A percentile compares a stretch with the other conserved stretches of the same genome.
Conservation (phyloP, 1,140 invertebrate species). For the Procambarus virginalis region DNA sequence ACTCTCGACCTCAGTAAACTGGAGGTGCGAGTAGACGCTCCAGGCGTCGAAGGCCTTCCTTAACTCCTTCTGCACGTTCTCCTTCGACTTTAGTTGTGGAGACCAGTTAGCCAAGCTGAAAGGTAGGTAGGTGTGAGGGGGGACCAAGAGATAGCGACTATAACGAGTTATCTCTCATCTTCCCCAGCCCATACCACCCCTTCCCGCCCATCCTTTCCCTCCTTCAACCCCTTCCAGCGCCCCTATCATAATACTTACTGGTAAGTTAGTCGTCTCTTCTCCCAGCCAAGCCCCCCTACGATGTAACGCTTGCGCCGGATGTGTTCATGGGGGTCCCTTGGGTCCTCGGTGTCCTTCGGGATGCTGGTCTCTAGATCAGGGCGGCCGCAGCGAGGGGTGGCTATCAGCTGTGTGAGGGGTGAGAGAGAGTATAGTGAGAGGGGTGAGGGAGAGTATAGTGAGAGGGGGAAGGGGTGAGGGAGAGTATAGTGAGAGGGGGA, state of each 20-base stretch:
- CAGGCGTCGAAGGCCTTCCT: slow-evolving; percentile 79
- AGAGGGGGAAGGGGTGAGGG: no score
- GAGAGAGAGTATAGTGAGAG: not conserved
- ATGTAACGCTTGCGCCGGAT: slow-evolving; percentile 86
- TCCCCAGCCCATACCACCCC: no score
- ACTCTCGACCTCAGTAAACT: slow-evolving; percentile 75
- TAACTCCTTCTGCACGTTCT: slow-evolving; percentile 77
- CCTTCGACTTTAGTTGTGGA: slow-evolving; percentile 76
- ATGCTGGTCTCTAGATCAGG: slow-evolving; percentile 63
- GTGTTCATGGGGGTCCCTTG: not conserved
- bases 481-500: not conserved
- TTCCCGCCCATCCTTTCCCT: no score
- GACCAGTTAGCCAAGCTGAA: slow-evolving; percentile 81
- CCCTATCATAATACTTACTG: slow-evolving; percentile 36
- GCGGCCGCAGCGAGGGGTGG: slow-evolving; percentile 83
- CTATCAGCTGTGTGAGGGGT: slow-evolving; percentile 73
- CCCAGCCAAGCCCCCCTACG: slow-evolving; percentile 74
- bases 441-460: not conserved
- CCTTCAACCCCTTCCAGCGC: not conserved
- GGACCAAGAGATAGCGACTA: not conserved
- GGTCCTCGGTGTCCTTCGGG: slow-evolving; percentile 66
- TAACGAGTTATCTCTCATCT: not conserved
- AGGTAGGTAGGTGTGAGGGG: not conserved
- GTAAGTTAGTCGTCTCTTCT: slow-evolving; percentile 65
- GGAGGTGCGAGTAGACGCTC: slow-evolving; percentile 79